Evolutionary conservation across 2,888 invertebrate species (phyloP).

Genomic region (Ligdia adustata): DNA sequence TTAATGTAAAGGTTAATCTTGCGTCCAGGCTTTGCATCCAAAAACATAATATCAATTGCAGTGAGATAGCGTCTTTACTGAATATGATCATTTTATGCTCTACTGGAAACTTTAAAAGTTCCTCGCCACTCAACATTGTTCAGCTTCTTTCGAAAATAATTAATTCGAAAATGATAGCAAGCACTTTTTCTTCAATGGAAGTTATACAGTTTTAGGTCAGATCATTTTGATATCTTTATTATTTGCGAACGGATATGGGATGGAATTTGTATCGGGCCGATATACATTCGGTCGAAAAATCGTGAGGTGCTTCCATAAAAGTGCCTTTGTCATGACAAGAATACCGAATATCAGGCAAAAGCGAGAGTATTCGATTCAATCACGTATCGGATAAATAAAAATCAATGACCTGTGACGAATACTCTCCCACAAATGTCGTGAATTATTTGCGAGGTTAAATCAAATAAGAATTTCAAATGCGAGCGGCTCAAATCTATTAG

Average conservation of each 20-base stretch:
- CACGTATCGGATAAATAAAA: slow-evolving; percentile 50
- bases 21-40: not conserved
- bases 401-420: slow-evolving; percentile 41
- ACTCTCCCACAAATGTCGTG: slow-evolving; percentile 38
- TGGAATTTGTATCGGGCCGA: slow-evolving; percentile 34
- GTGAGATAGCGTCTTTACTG: slow-evolving; percentile 17
- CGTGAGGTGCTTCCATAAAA: slow-evolving; percentile 54
- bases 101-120: slow-evolving; percentile 20
- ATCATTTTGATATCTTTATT: slow-evolving; percentile 11
- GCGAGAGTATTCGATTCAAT: slow-evolving; percentile 63
- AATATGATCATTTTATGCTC: slow-evolving; percentile 24
- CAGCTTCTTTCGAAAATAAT: slow-evolving; percentile 13
- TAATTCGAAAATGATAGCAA: slow-evolving; percentile 16
- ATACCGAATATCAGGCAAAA: slow-evolving; percentile 57
- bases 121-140: slow-evolving; percentile 12
- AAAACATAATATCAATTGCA: slow-evolving; percentile 7
- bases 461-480: slow-evolving; percentile 30
- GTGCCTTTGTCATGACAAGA: slow-evolving; percentile 44
- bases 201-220: not conserved
- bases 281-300: slow-evolving; percentile 38
- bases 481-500: slow-evolving; percentile 3
- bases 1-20: not conserved
- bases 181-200: slow-evolving; percentile 4
- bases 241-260: slow-evolving; percentile 26
- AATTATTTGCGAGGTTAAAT: slow-evolving; percentile 31